phyloP scores from a whole-genome alignment of 2,888 invertebrate genomes.

The Criorhina ranunculi region DNA sequence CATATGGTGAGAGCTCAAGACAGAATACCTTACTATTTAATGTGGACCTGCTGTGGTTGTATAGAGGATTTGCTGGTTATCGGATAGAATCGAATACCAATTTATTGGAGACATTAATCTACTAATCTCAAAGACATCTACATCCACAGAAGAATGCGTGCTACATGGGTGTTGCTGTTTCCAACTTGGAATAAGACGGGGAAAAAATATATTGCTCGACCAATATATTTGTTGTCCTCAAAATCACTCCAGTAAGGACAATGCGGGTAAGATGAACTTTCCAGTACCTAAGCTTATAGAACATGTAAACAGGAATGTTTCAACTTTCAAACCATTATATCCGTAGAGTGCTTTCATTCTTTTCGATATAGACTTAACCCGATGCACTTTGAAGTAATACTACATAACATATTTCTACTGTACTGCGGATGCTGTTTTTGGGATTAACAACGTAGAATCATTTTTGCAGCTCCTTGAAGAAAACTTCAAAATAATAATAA shows the following conservation, averaged over 20 bases:
- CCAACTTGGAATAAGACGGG: background rate
- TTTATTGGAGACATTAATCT: slow-evolving; percentile 47
- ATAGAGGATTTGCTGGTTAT: slow-evolving; percentile 26
- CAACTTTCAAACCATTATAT: too few relatives aligned
- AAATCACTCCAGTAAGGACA: slow-evolving; percentile 8
- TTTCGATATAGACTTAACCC: too few relatives aligned
- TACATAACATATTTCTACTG: too few relatives aligned
- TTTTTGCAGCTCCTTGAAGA: too few relatives aligned
- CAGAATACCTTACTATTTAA: background rate
- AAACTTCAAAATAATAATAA: too few relatives aligned
- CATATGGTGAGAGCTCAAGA: background rate
- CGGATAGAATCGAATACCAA: slow-evolving; percentile 32
- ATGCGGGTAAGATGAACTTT: background rate
- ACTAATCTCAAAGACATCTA: slow-evolving; percentile 31
- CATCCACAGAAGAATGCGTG: background rate
- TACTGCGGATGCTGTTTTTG: too few relatives aligned
- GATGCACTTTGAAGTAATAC: too few relatives aligned
- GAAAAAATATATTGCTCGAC: background rate
- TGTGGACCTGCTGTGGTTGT: slow-evolving; percentile 25
- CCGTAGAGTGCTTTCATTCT: too few relatives aligned
- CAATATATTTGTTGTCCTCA: background rate
- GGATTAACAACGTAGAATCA: too few relatives aligned
- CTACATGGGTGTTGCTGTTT: background rate
- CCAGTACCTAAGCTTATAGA: too few relatives aligned
- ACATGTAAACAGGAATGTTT: too few relatives aligned